These are phyloP conservation scores for Scaptomyza tumidula DNA, from an alignment of 2,888 invertebrate genomes.

Conservation along the genomic window DNA sequence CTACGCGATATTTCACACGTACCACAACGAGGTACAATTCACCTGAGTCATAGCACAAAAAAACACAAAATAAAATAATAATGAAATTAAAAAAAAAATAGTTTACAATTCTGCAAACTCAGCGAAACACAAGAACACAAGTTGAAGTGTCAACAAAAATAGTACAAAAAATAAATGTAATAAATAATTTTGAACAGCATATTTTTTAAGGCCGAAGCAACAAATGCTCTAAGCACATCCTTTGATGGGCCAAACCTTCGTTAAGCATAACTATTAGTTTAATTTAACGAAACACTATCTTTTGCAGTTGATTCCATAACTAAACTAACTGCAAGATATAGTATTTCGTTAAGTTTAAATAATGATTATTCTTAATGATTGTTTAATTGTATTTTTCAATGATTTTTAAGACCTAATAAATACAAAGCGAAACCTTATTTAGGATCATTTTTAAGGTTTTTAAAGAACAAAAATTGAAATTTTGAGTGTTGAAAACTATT, in stretches of 20 bases:
- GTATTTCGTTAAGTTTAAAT: neutral
- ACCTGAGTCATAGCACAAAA: slow-evolving; percentile 39
- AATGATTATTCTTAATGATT: neutral
- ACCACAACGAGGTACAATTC: neutral
- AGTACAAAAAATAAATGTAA: slow-evolving; percentile 6
- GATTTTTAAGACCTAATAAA: too few relatives aligned
- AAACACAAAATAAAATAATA: neutral
- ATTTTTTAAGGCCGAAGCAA: slow-evolving; percentile 5
- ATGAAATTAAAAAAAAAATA: slow-evolving; percentile 58
- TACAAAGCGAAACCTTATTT: too few relatives aligned
- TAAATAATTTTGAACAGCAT: slow-evolving; percentile 7
- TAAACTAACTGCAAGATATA: too few relatives aligned
- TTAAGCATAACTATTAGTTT: too few relatives aligned
- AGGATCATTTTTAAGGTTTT: too few relatives aligned
- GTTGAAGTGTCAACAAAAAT: slow-evolving; percentile 20
- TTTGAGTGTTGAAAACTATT: too few relatives aligned
- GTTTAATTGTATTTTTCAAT: too few relatives aligned
- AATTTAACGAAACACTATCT: too few relatives aligned
- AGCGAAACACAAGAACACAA: slow-evolving; percentile 41
- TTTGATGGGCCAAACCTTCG: neutral
- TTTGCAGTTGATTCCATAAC: too few relatives aligned
- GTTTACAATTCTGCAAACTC: slow-evolving; percentile 57
- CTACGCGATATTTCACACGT: slow-evolving; percentile 26
- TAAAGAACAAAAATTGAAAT: too few relatives aligned
- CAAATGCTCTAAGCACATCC: slow-evolving; percentile 30